Conservation (phyloP, 2,113 vertebrate genomes). For the Pelusios castaneus region DNA sequence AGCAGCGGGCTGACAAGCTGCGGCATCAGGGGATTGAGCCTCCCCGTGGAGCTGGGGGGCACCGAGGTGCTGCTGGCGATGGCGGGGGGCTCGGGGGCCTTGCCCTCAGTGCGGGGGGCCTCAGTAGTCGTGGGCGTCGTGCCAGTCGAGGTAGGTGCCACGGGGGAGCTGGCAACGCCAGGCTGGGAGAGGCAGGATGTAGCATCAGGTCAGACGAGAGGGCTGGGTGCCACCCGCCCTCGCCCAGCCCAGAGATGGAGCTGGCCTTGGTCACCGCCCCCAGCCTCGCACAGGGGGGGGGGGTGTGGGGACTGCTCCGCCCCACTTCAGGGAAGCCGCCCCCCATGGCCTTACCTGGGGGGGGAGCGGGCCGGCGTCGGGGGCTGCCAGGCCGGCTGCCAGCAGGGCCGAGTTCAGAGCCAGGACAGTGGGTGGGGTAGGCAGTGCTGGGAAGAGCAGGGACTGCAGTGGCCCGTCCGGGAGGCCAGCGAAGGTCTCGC, state of each 20-base stretch:
- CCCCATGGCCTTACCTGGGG: slow-evolving; percentile 31
- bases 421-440: slow-evolving; percentile 81
- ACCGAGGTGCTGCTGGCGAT: slow-evolving; percentile 72
- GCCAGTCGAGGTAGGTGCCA: slow-evolving; percentile 80
- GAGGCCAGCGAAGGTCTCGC: slow-evolving; percentile 81
- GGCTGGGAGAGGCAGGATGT: slow-evolving; percentile 23
- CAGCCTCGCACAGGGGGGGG: too few relatives aligned
- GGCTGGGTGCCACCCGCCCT: not conserved
- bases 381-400: slow-evolving; percentile 82
- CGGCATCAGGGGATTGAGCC: slow-evolving; percentile 77
- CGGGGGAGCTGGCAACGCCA: slow-evolving; percentile 75
- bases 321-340: too few relatives aligned
- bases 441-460: slow-evolving; percentile 77
- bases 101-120: not conserved
- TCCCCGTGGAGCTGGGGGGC: slow-evolving; percentile 63
- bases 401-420: slow-evolving; percentile 86
- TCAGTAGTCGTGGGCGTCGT: slow-evolving; percentile 70
- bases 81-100: slow-evolving; percentile 67
- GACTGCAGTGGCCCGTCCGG: slow-evolving; percentile 70
- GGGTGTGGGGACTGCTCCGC: too few relatives aligned
- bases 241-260: not conserved
- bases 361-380: slow-evolving; percentile 43
- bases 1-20: slow-evolving; percentile 84
- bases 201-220: not conserved
- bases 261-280: too few relatives aligned